Base-by-base conservation (phyloP, 2,888 invertebrate genomes). In the Andricus quercusramuli region DNA sequence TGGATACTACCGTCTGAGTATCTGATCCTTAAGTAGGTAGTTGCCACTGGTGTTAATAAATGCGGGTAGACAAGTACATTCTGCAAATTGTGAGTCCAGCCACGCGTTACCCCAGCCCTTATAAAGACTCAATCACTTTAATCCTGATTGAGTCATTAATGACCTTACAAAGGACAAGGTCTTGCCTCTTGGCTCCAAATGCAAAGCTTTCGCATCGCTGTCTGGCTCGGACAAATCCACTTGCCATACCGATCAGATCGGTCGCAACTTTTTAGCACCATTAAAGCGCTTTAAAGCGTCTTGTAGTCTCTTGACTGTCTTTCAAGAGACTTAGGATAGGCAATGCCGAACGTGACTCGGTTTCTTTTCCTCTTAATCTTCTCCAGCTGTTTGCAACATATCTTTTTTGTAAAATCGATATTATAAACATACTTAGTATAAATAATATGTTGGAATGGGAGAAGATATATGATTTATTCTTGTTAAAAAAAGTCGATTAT, bases 131-230 rank as follows among this genome's bases (percentile, higher is more conserved):
- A 86, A 89, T 90, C 89, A 88, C 85, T 83, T 81, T 66, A 88
- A 90, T 90, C 89, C 86, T 87, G 90, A 91, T 91, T 90, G 89
- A 89, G 90, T 86, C 89, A 89, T 91, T 90, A 91, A 91, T 91
- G 90, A 90, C 89, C 89, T 90, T 90, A 90, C 90, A 88, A 86
- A 88, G 89, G 88, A 89, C 89, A 88, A 89, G 88, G 88, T 86
- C 89, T 90, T 86, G 84, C 78, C 83, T 87, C 83, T 80, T 84
- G 86, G 76, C 84, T 81, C 81, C 84, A 81, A 89, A 87, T 86
- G 88, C 87, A 88, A 87, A 88, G 86, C 86, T 84, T 83, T 83
- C 85, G 22, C 17, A 37, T 68, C 41, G 44, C 44, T 47, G 20
- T 47, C 51, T 67, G 22, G 1, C 11, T 41, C 13, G 70, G 32